A percentile compares a stretch with the other conserved stretches of the same genome.
These are phyloP conservation scores for Rugalucina vietnamica DNA, from an alignment of 2,888 invertebrate species.

Conservation along the genomic window DNA sequence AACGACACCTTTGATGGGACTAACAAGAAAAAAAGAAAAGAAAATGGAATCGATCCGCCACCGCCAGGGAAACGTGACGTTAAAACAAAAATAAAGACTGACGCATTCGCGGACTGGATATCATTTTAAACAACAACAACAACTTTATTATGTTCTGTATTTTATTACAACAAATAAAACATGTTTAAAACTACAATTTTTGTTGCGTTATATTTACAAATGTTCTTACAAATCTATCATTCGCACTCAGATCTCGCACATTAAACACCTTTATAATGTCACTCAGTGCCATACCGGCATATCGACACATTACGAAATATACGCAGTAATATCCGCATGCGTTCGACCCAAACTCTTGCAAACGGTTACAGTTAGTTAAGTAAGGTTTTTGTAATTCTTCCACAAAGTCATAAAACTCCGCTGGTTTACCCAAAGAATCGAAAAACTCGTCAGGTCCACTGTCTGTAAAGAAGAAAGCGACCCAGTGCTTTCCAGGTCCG, in stretches of 20 bases:
- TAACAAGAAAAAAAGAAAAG: not conserved
- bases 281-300: not conserved
- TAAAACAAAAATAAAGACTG: not conserved
- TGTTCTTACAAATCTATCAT: not conserved
- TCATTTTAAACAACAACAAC: not conserved
- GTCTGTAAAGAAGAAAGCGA: no score
- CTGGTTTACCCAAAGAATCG: no score
- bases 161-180: slow-evolving; percentile 21
- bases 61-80: slow-evolving; percentile 19
- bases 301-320: no score
- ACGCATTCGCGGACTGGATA: not conserved
- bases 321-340: slow-evolving; percentile 25
- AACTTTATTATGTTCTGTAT: not conserved
- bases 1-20: no score
- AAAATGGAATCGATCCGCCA: not conserved
- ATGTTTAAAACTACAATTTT: not conserved
- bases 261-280: slow-evolving; percentile 17
- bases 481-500: no score
- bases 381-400: no score
- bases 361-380: not conserved
- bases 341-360: slow-evolving; percentile 23
- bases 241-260: not conserved
- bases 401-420: no score
- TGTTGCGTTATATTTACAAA: slow-evolving; percentile 18
- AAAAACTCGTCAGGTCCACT: no score